Evolutionary conservation across 2,113 vertebrate species (phyloP).

Genomic region (Thamnophis sirtalis): DNA sequence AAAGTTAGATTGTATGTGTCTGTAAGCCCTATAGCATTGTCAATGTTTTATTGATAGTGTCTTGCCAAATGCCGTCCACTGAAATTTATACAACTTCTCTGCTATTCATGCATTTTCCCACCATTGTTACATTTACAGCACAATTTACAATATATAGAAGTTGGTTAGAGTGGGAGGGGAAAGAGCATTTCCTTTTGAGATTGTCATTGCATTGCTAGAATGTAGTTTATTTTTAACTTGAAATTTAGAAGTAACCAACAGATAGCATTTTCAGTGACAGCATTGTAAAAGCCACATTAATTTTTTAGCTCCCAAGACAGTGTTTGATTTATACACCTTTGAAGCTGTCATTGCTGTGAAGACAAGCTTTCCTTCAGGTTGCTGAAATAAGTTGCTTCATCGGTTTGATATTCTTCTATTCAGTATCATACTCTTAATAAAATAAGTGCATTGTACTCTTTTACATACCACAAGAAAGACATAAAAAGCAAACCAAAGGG

Average conservation of each 20-base stretch:
- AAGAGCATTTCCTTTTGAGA: slow-evolving; percentile 72
- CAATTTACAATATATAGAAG: slow-evolving; percentile 76
- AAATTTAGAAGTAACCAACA: slow-evolving; percentile 55
- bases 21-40: slow-evolving; percentile 36
- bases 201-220: slow-evolving; percentile 69
- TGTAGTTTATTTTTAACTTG: slow-evolving; percentile 74
- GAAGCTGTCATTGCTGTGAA: slow-evolving; percentile 38
- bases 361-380: slow-evolving; percentile 52
- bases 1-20: slow-evolving; percentile 37
- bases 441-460: slow-evolving; percentile 64
- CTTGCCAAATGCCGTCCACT: slow-evolving; percentile 49
- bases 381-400: slow-evolving; percentile 47
- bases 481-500: slow-evolving; percentile 58
- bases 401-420: slow-evolving; percentile 58
- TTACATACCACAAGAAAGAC: slow-evolving; percentile 61
- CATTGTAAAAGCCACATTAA: slow-evolving; percentile 54
- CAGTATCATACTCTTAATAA: slow-evolving; percentile 58
- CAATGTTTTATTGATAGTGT: slow-evolving; percentile 27
- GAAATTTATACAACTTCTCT: slow-evolving; percentile 48
- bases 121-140: slow-evolving; percentile 76
- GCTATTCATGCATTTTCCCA: slow-evolving; percentile 67
- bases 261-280: slow-evolving; percentile 53
- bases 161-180: slow-evolving; percentile 2
- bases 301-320: slow-evolving; percentile 22
- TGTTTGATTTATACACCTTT: slow-evolving; percentile 40